Evolutionary conservation across 2,888 invertebrate species (phyloP).

Genomic region (Orthosia incerta): DNA sequence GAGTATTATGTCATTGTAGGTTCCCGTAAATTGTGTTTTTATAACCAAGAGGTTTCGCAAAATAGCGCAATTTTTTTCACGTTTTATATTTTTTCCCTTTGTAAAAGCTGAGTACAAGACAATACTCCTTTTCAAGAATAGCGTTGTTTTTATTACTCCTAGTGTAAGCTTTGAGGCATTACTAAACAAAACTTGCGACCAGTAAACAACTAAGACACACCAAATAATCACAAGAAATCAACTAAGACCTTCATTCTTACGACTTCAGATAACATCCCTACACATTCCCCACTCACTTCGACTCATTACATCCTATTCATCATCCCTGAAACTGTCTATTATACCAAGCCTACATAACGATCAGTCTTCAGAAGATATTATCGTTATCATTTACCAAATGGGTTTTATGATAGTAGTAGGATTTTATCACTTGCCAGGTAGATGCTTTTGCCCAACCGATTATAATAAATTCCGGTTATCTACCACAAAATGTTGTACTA

Average conservation of each 20-base stretch:
- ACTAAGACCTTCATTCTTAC: neutral
- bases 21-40: no score
- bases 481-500: slow-evolving; percentile 2
- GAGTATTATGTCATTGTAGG: no score
- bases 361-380: slow-evolving; percentile 23
- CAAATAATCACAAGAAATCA: neutral
- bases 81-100: no score
- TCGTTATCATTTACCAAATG: slow-evolving; percentile 39
- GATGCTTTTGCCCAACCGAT: slow-evolving; percentile 15
- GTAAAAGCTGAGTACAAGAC: no score
- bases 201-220: neutral
- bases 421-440: slow-evolving; percentile 55
- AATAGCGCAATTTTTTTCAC: no score
- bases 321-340: slow-evolving; percentile 36
- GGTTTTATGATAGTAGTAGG: slow-evolving; percentile 39
- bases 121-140: no score
- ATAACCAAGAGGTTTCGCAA: no score
- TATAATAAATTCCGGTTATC: slow-evolving; percentile 29
- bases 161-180: no score
- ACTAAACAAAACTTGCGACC: neutral
- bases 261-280: neutral
- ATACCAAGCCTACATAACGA: slow-evolving; percentile 25
- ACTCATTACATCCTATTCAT: slow-evolving; percentile 26
- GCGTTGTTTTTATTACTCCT: no score
- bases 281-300: neutral